phyloP scores from a whole-genome alignment of 2,888 invertebrate species.

The Xestia sexstrigata region DNA sequence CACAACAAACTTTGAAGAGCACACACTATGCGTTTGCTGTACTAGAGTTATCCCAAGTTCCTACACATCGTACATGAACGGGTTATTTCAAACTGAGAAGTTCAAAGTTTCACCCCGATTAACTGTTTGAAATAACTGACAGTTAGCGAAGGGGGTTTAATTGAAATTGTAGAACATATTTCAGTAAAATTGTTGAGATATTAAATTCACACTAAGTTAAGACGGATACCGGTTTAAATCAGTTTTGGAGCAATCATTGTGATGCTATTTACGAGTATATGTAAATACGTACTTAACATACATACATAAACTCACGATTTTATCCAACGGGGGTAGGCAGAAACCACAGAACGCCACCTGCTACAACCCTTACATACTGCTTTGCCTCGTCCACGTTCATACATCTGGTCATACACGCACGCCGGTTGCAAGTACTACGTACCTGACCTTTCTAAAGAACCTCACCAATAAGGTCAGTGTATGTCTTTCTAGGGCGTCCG shows the following conservation, averaged over 20 bases:
- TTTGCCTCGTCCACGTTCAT: too few relatives aligned
- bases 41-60: slow-evolving; percentile 8
- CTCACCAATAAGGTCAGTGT: too few relatives aligned
- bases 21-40: background rate
- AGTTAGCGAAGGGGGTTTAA: slow-evolving; percentile 50
- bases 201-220: slow-evolving; percentile 10
- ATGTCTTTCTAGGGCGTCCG: too few relatives aligned
- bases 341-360: too few relatives aligned
- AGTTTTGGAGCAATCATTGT: background rate
- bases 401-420: too few relatives aligned
- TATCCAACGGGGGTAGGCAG: too few relatives aligned
- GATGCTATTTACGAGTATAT: too few relatives aligned
- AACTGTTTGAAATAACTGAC: slow-evolving; percentile 45
- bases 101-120: slow-evolving; percentile 36
- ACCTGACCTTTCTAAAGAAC: too few relatives aligned
- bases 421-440: too few relatives aligned
- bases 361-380: too few relatives aligned
- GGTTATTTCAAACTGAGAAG: slow-evolving; percentile 32
- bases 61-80: background rate
- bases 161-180: slow-evolving; percentile 51
- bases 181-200: slow-evolving; percentile 38
- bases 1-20: background rate
- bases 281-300: too few relatives aligned
- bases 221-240: slow-evolving; percentile 9
- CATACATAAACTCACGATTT: too few relatives aligned